phyloP scores from a whole-genome alignment of 2,113 vertebrate genomes.

The Acinonyx jubatus region DNA sequence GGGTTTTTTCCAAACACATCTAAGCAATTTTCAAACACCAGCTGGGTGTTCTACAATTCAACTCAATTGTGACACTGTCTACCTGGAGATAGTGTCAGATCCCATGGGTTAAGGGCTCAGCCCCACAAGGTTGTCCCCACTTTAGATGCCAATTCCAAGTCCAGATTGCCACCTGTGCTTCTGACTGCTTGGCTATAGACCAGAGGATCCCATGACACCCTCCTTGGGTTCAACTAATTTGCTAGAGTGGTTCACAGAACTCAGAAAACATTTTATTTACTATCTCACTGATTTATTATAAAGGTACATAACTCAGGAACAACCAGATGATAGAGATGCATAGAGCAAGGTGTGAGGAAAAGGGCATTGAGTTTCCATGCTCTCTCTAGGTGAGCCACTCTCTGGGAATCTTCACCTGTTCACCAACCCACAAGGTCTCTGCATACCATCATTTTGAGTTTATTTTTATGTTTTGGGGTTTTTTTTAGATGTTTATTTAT shows the following conservation, averaged over 20 bases:
- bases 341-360: not conserved
- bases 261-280: not conserved
- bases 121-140: not conserved
- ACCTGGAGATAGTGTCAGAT: not conserved
- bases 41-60: not conserved
- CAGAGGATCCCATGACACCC: not conserved
- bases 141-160: not conserved
- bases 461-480: too few species aligned
- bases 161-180: not conserved
- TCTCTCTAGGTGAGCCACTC: not conserved
- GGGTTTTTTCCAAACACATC: not conserved
- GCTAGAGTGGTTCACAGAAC: not conserved
- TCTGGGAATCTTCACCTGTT: not conserved
- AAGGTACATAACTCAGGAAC: not conserved
- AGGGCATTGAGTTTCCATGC: not conserved
- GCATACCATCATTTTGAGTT: not conserved
- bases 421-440: not conserved
- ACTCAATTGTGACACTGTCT: not conserved
- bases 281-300: not conserved
- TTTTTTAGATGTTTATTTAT: too few species aligned
- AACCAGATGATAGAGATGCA: not conserved
- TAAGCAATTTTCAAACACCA: not conserved
- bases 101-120: not conserved
- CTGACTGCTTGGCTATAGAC: not conserved
- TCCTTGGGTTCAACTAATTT: not conserved